Evolutionary conservation across 1,140 invertebrate species (phyloP), one percentile per base, ranked within the genome.

Genomic region (Megalopta genalis): DNA sequence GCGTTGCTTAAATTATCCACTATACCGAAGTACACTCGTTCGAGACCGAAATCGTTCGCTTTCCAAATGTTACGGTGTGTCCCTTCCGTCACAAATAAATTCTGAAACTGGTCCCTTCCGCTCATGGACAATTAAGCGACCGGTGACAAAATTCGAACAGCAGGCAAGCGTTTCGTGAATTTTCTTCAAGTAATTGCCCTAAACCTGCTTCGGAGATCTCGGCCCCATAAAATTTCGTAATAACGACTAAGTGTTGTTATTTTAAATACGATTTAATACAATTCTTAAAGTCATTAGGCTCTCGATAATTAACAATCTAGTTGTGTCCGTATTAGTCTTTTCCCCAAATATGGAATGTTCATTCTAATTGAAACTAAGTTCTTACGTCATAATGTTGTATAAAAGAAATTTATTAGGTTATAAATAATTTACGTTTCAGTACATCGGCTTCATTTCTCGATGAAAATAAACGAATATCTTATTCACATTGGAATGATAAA

Each of bases 51-150:
- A 65, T 76, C 52, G 73, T 78, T 82, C 89, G 88, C 81, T 80
- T 70, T 76, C 88, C 89, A 88, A 89, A 89, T 90, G 89, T 89
- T 85, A 85, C 84, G 1, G 69, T n/a, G n/a, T 73, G 66, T 54
- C 63, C 42, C 73, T 59, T 59, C 78, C 76, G 73, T 80, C 66
- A 42, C 64, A 71, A 82, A 88, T 85, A 86, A 87, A 86, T 89
- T 85, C 32, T 81, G 67, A 75, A 68, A 76, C 37, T 59, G 74
- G 66, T 63, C 49, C 63, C 80, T 83, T 82, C 83, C 80, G 83
- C 63, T 77, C 65, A 27, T 37, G 71, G 80, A 60, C 83, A 81
- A 87, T 87, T 86, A 85, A 70, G 32, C 74, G 65, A 80, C 74
- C 42, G 76, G 84, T 84, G 83, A 85, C 79, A 82, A 82, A 80